Base-by-base conservation (phyloP, 2,797 vertebrate genomes). In the Sebastes elongatus region DNA sequence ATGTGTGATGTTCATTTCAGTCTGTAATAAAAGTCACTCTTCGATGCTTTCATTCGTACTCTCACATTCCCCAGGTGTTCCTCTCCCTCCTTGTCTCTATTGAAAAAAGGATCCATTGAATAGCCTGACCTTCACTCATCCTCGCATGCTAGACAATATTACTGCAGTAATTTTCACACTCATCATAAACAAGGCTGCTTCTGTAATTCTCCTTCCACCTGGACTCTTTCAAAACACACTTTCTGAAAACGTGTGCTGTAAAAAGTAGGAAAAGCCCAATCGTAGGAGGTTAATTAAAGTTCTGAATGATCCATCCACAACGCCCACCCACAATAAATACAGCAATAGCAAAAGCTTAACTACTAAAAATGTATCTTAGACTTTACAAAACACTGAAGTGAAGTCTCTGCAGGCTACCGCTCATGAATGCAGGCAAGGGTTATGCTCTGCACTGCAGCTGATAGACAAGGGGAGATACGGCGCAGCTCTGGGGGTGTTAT, bases 51-150 rank as follows among this genome's bases (percentile, higher is more conserved):
- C 8, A 72, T 27, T 71, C 32, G 38, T 42, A 66, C 66, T 65
- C 66, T 82, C 59, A 60, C 53, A 56, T 23, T 76, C 56, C 13
- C 64, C 8, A 6, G 22, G 55, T 66, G 27, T 60, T 30, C 61
- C 61, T 75, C 38, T 71, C 8, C 55, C 11, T 71, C 69, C 53
- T 65, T 32, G 59, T 76, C 66, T 81, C 49, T 38, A 22, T 35
- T 66, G 25, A 82, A 78, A 68, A 64, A 82, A 80, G 42, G 14
- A 57, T 76, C 16, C 71, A 42, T 32, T 71, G 57, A 87, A 79
- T 53, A 84, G 70, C 46, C 42, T 55, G 71, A 90, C 86, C 81
- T 92, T 89, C 76, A 38, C 68, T 70, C 52, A 42, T 77, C 79
- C 71, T 84, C 71, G 64, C 82, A 82, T 35, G n/a, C 81, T 46